Percentiles rank a stretch among this genome's conserved stretches.
Conservation (phyloP, 2,888 invertebrate genomes). For the Pristionchus mayeri region DNA sequence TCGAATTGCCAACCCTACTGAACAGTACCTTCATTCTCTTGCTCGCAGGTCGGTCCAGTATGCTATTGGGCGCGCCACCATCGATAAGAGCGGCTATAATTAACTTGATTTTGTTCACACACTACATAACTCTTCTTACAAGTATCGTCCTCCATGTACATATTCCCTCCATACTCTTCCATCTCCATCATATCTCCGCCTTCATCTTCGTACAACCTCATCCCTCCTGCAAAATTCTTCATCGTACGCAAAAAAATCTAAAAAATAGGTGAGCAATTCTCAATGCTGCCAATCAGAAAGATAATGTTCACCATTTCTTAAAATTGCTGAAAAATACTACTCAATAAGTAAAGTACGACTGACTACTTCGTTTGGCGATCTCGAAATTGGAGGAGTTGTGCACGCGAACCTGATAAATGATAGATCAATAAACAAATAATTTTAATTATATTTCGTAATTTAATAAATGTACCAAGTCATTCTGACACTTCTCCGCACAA, state of each 20-base stretch:
- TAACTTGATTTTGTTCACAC: too few species aligned
- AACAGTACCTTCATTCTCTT: conserved; percentile 24
- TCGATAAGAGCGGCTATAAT: neutral
- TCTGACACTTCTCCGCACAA: neutral
- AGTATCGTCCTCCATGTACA: neutral
- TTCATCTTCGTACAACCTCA: neutral
- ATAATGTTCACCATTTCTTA: too few species aligned
- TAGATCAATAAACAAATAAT: neutral
- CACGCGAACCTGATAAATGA: neutral
- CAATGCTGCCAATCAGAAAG: too few species aligned
- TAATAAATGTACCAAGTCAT: neutral
- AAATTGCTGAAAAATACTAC: neutral
- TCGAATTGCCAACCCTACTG: too few species aligned
- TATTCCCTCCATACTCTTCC: neutral
- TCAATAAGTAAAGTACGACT: neutral
- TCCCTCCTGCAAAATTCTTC: neutral
- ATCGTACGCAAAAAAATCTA: too few species aligned
- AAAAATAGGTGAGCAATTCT: too few species aligned
- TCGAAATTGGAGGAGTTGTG: neutral
- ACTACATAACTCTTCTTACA: neutral
- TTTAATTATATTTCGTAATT: neutral
- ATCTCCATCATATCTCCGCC: neutral
- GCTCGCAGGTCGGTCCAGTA: neutral
- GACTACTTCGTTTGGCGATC: neutral
- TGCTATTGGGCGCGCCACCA: neutral